These are phyloP conservation scores for Ophiothrix spiculata DNA, from an alignment of 35 echinoderm and acorn worm genomes.

Conservation along the genomic window DNA sequence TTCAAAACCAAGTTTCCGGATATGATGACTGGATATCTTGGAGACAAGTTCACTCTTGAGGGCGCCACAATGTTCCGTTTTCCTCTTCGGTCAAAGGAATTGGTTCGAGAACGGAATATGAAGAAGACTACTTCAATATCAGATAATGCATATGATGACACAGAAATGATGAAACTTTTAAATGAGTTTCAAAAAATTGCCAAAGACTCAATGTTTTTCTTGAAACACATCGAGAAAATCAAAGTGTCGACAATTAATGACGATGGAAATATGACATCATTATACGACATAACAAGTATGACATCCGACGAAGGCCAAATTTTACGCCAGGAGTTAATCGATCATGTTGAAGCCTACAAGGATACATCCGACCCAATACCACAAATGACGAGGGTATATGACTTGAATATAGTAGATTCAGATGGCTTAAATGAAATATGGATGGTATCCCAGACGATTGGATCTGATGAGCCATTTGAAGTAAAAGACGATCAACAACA, in stretches of 20 bases:
- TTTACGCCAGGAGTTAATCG: neutral
- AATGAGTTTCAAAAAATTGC: conserved; percentile 5
- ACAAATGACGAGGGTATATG: neutral
- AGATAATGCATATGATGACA: neutral
- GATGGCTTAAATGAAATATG: conserved; percentile 9
- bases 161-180: neutral
- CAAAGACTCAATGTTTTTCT: conserved; percentile 19
- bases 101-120: no score
- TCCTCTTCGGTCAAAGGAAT: conserved; percentile 23
- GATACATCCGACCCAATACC: neutral
- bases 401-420: neutral
- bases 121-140: conserved; percentile 5
- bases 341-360: neutral
- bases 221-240: conserved; percentile 33
- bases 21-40: conserved; percentile 40
- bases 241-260: conserved; percentile 15
- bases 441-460: conserved; percentile 24
- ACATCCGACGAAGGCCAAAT: neutral
- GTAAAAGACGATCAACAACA: neutral
- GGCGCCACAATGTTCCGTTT: conserved; percentile 50
- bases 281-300: neutral
- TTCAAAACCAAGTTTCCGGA: conserved; percentile 25
- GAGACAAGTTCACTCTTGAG: conserved; percentile 9
- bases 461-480: neutral
- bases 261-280: neutral